These are phyloP conservation scores for Contarinia nasturtii DNA, from an alignment of 1,140 invertebrate species.

Conservation along the genomic window DNA sequence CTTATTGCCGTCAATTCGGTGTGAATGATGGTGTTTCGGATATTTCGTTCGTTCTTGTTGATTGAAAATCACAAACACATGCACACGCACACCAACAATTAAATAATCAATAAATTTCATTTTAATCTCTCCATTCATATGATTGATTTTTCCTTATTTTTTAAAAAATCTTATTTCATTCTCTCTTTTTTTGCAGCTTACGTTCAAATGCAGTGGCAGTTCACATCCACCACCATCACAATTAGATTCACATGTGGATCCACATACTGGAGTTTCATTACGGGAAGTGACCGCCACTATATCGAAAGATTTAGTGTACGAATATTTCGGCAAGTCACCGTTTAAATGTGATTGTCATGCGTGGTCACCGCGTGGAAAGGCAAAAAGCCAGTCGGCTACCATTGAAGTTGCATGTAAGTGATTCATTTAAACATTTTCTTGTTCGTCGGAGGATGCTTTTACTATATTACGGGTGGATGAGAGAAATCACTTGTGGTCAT, in stretches of 20 bases:
- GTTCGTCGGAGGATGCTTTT: no score
- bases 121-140: no score
- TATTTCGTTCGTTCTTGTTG: no score
- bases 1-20: no score
- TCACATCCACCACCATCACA: conserved; percentile 38
- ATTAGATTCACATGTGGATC: conserved; percentile 58
- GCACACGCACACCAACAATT: no score
- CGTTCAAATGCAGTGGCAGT: conserved; percentile 73
- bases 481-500: not conserved
- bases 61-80: no score
- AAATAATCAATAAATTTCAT: no score
- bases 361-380: conserved; percentile 51
- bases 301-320: conserved; percentile 72
- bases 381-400: conserved; percentile 59
- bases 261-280: conserved; percentile 64
- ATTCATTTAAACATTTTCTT: not conserved
- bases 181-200: conserved; percentile 30
- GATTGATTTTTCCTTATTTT: not conserved
- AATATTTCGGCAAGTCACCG: conserved; percentile 70
- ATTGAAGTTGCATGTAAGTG: conserved; percentile 85
- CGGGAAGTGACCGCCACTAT: conserved; percentile 74
- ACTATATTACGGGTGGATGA: no score
- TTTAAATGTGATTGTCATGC: conserved; percentile 79
- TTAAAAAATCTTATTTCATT: no score
- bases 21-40: no score